Conservation (phyloP, 2,113 vertebrate genomes). For the Capreolus pygargus region DNA sequence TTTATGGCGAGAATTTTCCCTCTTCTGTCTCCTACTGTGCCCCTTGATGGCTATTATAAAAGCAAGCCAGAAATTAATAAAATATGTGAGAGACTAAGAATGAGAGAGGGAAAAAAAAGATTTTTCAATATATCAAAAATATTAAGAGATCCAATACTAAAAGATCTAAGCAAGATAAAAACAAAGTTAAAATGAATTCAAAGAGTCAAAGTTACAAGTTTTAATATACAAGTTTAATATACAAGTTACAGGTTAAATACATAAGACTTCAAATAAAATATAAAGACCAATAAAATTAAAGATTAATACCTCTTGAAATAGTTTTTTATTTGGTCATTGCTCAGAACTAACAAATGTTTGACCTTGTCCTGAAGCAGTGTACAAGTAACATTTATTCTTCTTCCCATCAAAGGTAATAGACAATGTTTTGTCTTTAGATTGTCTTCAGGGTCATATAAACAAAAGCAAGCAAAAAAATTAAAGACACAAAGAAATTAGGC, state of each 20-base stretch:
- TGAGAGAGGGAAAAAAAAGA: neutral
- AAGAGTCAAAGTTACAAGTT: neutral
- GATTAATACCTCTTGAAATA: neutral
- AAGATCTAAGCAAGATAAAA: neutral
- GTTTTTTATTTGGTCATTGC: neutral
- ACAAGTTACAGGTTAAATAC: neutral
- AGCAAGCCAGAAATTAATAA: neutral
- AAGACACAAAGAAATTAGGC: neutral
- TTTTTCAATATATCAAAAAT: constrained; percentile 9
- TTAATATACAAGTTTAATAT: neutral
- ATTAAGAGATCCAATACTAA: neutral
- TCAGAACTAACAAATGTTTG: neutral
- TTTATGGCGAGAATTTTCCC: neutral
- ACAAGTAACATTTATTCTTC: neutral
- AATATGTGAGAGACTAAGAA: neutral
- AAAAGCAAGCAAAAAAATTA: neutral
- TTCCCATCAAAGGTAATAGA: neutral
- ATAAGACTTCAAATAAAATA: neutral
- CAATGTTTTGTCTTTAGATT: neutral
- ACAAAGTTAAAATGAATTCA: neutral
- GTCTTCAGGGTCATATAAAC: neutral
- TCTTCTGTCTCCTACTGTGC: neutral
- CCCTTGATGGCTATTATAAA: neutral
- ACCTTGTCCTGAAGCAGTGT: neutral
- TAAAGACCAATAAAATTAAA: neutral